phyloP scores from a whole-genome alignment of 1,140 invertebrate genomes.

The Drosophila nebulosa region DNA sequence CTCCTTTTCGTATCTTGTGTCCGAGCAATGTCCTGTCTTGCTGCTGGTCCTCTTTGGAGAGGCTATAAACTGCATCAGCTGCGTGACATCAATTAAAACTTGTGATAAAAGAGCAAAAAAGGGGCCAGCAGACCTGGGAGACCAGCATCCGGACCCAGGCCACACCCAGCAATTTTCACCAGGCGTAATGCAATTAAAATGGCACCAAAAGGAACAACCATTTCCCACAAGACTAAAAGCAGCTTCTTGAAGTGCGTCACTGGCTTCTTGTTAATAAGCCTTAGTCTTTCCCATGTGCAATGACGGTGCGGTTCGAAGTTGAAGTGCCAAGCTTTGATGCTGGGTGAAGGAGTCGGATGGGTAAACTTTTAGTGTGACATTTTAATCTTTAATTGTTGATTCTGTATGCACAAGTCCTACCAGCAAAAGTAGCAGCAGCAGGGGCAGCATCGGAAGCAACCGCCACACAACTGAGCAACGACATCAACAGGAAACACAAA shows the following conservation, averaged over 20 bases:
- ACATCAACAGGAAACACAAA: constrained; percentile 47
- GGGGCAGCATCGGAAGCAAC: constrained; percentile 23
- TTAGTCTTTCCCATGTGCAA: neutral
- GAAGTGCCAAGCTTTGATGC: neutral
- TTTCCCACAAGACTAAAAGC: constrained; percentile 23
- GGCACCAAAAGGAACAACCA: constrained; percentile 35
- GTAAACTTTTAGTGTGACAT: constrained; percentile 40
- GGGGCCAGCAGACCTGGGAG: neutral
- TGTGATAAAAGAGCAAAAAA: constrained; percentile 21
- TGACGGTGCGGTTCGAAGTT: neutral
- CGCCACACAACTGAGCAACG: constrained; percentile 32
- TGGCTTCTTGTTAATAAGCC: constrained; percentile 48
- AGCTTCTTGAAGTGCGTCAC: constrained; percentile 24
- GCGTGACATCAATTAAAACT: constrained; percentile 69
- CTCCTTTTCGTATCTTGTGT: neutral
- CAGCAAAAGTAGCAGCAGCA: neutral
- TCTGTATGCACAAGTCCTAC: constrained; percentile 53
- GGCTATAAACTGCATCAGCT: constrained; percentile 47
- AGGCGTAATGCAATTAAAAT: constrained; percentile 70
- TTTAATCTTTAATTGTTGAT: constrained; percentile 73
- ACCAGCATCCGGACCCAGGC: neutral
- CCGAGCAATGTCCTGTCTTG: neutral
- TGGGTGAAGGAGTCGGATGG: neutral
- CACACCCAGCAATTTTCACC: constrained; percentile 47
- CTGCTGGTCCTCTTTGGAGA: neutral